Evolutionary conservation across 2,888 invertebrate genomes (phyloP), one percentile per base, ranked within the genome.

Genomic region (Sphaerophoria taeniata): DNA sequence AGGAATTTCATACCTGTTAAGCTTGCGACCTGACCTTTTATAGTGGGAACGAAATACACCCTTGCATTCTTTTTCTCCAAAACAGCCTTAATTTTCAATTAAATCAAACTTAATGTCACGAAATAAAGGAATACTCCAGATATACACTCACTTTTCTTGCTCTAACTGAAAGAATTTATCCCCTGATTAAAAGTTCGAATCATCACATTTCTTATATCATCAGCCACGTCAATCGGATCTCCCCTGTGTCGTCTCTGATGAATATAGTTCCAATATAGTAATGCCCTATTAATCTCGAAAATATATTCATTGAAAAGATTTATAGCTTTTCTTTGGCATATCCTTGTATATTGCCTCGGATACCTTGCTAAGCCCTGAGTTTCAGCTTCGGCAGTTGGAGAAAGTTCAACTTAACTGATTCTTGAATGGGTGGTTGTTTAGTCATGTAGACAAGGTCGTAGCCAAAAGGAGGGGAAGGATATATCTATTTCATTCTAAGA

Each of bases 281-380:
- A 85, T 85, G 76, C 77, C 73, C 85, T 76, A 85, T 85, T 85
- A 85, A 85, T 85, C 85, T 77, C 81, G 67, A 63, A 85, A 85
- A 81, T 85, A 85, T 81, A 85, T 85, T 85, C 85, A 81, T 85
- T 85, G 81, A 81, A 85, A 81, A 85, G 85, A 85, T 85, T 85
- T 85, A 85, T 85, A 58, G 85, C 63, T 63, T 85, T 36, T 60
- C 39, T 39, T 43, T 63, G 70, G 51, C 16, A 56, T 51, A 31
- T 61, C 47, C 76, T 69, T 65, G 43, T 7, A 51, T 33, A 12
- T n/a, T 51, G 33, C 60, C 56, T n/a, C 12, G 33, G 43, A 31
- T 33, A 51, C 33, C 7, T 58, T 9, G 12, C 9, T 39, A 43
- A 60, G 31, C 6, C 24, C 24, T 24, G 24, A 24, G 24, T 24